These are phyloP conservation scores for Apodemus speciosus DNA, from an alignment of 2,113 vertebrate genomes.

Conservation along the genomic window DNA sequence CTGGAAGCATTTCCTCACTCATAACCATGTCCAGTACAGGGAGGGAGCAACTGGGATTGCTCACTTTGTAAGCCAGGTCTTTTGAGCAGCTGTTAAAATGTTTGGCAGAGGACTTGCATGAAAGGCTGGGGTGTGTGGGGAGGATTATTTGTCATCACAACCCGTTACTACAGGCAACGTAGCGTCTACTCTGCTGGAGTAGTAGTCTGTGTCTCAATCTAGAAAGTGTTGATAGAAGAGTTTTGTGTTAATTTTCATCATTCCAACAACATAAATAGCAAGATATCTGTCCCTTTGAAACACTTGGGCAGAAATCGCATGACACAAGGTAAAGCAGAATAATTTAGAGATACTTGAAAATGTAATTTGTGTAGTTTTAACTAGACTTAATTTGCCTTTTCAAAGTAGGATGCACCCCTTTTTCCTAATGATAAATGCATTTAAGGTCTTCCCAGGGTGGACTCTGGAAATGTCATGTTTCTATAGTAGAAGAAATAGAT, in stretches of 20 bases:
- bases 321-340: slow-evolving; percentile 33
- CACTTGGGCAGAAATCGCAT: neutral
- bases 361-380: neutral
- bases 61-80: neutral
- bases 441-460: slow-evolving; percentile 39
- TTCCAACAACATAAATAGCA: slow-evolving; percentile 47
- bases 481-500: neutral
- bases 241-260: slow-evolving; percentile 42
- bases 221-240: slow-evolving; percentile 38
- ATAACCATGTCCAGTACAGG: neutral
- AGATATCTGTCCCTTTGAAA: slow-evolving; percentile 55
- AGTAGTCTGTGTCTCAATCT: slow-evolving; percentile 23
- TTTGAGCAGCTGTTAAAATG: slow-evolving; percentile 49
- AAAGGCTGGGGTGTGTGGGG: slow-evolving; percentile 9
- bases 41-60: slow-evolving; percentile 11
- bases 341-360: slow-evolving; percentile 41
- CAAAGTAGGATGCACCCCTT: neutral
- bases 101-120: slow-evolving; percentile 15
- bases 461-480: slow-evolving; percentile 3
- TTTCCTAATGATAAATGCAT: neutral
- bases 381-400: neutral
- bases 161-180: slow-evolving; percentile 30
- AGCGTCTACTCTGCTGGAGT: neutral
- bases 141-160: slow-evolving; percentile 47
- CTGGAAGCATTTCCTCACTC: neutral